These are phyloP conservation scores for Leptinotarsa rubiginosa DNA, from an alignment of 2,888 invertebrate species.

Conservation along the genomic window DNA sequence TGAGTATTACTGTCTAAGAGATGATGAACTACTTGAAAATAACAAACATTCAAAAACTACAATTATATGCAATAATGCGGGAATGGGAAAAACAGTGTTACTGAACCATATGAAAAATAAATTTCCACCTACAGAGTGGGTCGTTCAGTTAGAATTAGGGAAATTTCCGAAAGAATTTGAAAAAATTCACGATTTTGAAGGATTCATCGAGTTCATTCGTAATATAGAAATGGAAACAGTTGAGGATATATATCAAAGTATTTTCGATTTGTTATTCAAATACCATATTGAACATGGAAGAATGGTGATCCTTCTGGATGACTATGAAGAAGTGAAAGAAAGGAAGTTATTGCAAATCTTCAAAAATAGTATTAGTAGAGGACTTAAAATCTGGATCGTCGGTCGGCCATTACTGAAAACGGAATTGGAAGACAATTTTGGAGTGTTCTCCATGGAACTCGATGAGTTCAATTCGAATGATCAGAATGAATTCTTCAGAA, in stretches of 20 bases:
- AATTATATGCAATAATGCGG: conserved; percentile 36
- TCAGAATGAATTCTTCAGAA: conserved; percentile 23
- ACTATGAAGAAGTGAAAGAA: conserved; percentile 31
- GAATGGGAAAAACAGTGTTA: conserved; percentile 36
- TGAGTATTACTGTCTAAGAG: neutral
- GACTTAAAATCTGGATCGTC: conserved; percentile 35
- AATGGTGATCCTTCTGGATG: conserved; percentile 29
- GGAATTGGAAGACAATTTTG: conserved; percentile 26
- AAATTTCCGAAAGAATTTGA: conserved; percentile 16
- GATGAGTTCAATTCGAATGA: conserved; percentile 26
- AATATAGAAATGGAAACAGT: conserved; percentile 15
- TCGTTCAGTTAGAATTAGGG: conserved; percentile 27
- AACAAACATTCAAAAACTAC: conserved; percentile 19
- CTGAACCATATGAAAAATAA: conserved; percentile 19
- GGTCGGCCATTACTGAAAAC: conserved; percentile 23
- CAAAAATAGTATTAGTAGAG: conserved; percentile 13
- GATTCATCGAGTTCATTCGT: conserved; percentile 21
- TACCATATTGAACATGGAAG: conserved; percentile 4
- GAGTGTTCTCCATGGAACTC: conserved; percentile 29
- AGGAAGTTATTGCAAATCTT: conserved; percentile 24
- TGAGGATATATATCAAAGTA: neutral
- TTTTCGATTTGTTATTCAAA: conserved; percentile 19
- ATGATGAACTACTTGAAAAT: conserved; percentile 4
- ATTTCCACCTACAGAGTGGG: conserved; percentile 25
- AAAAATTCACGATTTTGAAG: conserved; percentile 15